These are phyloP conservation scores for Megathymus violae DNA, from an alignment of 1,140 invertebrate genomes.

Conservation along the genomic window DNA sequence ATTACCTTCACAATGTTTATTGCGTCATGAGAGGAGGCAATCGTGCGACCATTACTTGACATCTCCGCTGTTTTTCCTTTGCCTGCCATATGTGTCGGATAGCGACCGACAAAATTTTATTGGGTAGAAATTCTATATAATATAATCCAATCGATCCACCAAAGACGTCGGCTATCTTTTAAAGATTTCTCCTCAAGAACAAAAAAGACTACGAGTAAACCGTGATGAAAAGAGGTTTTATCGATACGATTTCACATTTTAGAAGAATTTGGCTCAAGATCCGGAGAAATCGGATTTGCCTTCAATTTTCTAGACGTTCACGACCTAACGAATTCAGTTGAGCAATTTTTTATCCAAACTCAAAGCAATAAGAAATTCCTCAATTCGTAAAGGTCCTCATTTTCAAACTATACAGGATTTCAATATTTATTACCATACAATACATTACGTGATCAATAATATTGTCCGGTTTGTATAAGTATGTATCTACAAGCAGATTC, in stretches of 20 bases:
- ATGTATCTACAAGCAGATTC: not conserved
- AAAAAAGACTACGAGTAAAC: slow-evolving; percentile 2
- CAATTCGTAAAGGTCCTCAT: slow-evolving; percentile 44
- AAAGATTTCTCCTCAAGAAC: not conserved
- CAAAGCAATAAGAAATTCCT: slow-evolving; percentile 52
- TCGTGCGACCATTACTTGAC: no score
- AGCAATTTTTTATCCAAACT: slow-evolving; percentile 63
- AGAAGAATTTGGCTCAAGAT: slow-evolving; percentile 54
- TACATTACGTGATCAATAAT: slow-evolving; percentile 15
- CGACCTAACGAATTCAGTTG: slow-evolving; percentile 56
- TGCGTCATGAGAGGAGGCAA: no score
- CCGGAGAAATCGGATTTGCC: slow-evolving; percentile 76
- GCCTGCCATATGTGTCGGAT: not conserved
- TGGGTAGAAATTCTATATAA: no score
- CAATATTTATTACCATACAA: slow-evolving; percentile 47
- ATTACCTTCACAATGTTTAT: no score
- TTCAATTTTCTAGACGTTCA: slow-evolving; percentile 77
- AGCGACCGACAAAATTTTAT: not conserved
- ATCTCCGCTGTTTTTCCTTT: no score
- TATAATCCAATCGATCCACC: no score
- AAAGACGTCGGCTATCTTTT: not conserved
- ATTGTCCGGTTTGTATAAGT: slow-evolving; percentile 1
- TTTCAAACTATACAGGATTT: slow-evolving; percentile 61
- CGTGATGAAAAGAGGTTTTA: slow-evolving; percentile 19
- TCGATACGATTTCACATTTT: slow-evolving; percentile 57